These are phyloP conservation scores for Amphiura filiformis DNA, from an alignment of 35 echinoderm and acorn worm genomes.

Conservation along the genomic window DNA sequence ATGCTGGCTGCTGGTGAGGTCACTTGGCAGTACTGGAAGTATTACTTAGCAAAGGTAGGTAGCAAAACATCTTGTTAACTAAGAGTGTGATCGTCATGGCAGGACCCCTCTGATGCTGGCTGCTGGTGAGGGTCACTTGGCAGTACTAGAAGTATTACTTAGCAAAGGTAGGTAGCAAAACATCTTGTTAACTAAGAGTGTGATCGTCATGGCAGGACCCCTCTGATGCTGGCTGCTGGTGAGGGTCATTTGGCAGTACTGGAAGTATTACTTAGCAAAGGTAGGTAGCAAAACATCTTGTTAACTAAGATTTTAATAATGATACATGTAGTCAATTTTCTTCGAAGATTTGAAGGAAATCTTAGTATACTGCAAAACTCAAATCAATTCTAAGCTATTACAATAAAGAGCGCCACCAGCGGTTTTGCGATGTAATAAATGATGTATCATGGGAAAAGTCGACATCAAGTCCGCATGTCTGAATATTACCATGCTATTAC, in stretches of 20 bases:
- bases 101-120: conserved; percentile 87
- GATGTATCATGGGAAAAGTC: too few species aligned
- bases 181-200: too few species aligned
- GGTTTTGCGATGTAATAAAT: too few species aligned
- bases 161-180: conserved; percentile 90
- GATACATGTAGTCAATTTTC: too few species aligned
- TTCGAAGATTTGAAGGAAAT: too few species aligned
- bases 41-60: conserved; percentile 85
- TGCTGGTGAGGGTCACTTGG: conserved; percentile 82
- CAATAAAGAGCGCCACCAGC: too few species aligned
- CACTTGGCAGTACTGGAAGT: conserved; percentile 86
- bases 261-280: conserved; percentile 89
- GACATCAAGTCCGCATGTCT: too few species aligned
- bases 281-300: too few species aligned
- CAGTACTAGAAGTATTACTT: conserved; percentile 80
- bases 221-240: conserved; percentile 83
- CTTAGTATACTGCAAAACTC: too few species aligned
- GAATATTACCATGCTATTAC: too few species aligned
- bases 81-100: conserved; percentile 73
- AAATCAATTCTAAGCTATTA: too few species aligned
- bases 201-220: conserved; percentile 75
- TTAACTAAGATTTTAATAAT: too few species aligned
- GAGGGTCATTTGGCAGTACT: conserved; percentile 87
- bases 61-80: not conserved
- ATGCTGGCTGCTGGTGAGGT: conserved; percentile 88